Evolutionary conservation across 2,797 vertebrate genomes (phyloP), one percentile per base, ranked within the genome.

Genomic region (Ctenopoma kingsleyae): DNA sequence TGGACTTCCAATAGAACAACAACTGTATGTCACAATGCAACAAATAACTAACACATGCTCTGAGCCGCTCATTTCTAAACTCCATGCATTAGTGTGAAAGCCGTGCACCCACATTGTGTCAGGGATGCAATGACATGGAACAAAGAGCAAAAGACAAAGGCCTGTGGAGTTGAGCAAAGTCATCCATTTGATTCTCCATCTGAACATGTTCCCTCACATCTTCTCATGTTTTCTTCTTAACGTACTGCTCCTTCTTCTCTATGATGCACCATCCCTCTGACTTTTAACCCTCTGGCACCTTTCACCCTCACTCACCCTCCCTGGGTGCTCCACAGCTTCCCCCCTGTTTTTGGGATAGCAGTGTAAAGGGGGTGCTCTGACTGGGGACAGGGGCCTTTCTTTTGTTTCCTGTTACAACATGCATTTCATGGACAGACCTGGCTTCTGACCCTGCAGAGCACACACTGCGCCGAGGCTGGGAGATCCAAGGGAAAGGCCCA

Each of bases 371-470:
- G 78, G 61, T 79, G 73, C 74, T 38, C 67, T 66, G 70, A 50
- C 75, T 80, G 43, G 77, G 78, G 74, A 83, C 35, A 54, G 86
- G 79, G 90, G 80, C 82, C 80, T 89, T 83, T 76, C 90, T 91
- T 93, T 93, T 93, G 90, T 93, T 92, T 91, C 88, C 86, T 88
- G 85, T 91, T 92, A 91, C 89, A 90, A 89, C 89, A 89, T 87
- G 80, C 89, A 87, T 91, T 91, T 92, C 86, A 89, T 81, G 76
- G 86, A 87, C 74, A 88, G 89, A 80, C 86, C 87, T 91, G 89
- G 84, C 88, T 93, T 93, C 85, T 93, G 90, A 93, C 90, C 91
- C 87, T 54, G 73, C 67, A 17, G 74, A 90, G 90, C 86, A 76
- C 90, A 90, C 76, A 89, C 90, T 91, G 90, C 74, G 81, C 72